Evolutionary conservation across 2,113 vertebrate species (phyloP).

Genomic region (Cricetomys ansorgei): DNA sequence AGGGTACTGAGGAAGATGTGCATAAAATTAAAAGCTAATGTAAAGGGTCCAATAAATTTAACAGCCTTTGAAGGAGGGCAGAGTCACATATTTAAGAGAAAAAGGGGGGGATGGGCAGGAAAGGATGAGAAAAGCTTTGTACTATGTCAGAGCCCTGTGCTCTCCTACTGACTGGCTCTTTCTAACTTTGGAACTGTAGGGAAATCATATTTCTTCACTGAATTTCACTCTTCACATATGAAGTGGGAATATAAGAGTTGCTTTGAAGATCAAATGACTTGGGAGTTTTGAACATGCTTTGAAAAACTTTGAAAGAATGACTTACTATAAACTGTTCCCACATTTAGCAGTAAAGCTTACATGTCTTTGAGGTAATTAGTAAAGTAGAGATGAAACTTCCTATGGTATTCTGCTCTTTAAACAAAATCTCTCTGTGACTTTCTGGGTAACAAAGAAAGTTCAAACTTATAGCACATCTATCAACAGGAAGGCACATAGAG

Average conservation of each 20-base stretch:
- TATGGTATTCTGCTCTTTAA: slow-evolving; percentile 32
- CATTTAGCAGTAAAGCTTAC: slow-evolving; percentile 29
- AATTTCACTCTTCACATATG: slow-evolving; percentile 35
- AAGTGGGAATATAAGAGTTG: slow-evolving; percentile 15
- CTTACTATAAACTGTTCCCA: background rate
- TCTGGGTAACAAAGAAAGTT: background rate
- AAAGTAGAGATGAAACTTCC: slow-evolving; percentile 1
- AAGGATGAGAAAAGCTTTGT: background rate
- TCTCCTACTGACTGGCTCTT: background rate
- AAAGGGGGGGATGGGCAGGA: too few species aligned
- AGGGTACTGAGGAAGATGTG: background rate
- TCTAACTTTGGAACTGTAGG: background rate
- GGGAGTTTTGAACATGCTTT: slow-evolving; percentile 33
- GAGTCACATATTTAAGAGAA: background rate
- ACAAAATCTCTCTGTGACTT: slow-evolving; percentile 10
- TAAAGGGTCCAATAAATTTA: background rate
- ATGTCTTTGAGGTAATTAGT: slow-evolving; percentile 1
- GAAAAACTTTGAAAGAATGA: slow-evolving; percentile 47
- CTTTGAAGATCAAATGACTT: slow-evolving; percentile 55
- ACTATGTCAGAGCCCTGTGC: background rate
- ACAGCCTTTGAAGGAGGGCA: background rate
- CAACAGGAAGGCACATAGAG: background rate
- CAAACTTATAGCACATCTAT: background rate
- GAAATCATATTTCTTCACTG: slow-evolving; percentile 33
- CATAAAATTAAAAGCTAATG: slow-evolving; percentile 1